Evolutionary conservation across 1,140 invertebrate genomes (phyloP), one percentile per base, ranked within the genome.

Genomic region (Leptoteleia sp.): DNA sequence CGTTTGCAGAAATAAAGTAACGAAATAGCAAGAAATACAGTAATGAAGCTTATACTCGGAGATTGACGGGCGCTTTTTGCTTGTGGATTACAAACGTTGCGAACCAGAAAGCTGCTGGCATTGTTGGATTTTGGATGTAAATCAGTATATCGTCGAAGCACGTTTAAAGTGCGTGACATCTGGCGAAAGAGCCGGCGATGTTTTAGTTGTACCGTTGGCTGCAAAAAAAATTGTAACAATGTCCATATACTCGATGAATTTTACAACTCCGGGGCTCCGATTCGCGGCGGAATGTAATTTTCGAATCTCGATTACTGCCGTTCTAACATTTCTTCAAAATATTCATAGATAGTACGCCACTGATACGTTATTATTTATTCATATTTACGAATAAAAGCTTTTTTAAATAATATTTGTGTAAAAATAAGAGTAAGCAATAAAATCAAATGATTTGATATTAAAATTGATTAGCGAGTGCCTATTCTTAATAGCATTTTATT

Each of bases 151-250:
- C 40, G 40, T 3, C 37, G 31, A 62, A 47, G 40, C 57, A 47
- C 47, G 31, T 62, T 62, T 72, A 54, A 45, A 72, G 68, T 72
- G 45, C 57, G 64, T 68, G 57, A 72, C 54, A 72, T 59, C 13
- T 62, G 31, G 38, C 37, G 12, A 72, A 72, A 62, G 37, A 71
- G 29, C n/a, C n/a, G 16, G 65, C 45, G 12, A 50, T 55, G 52
- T 57, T 57, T 68, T 57, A 48, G 38, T 68, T 57, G 42, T 40
- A 57, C 31, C 5, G 25, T 40, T 17, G 40, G n/a, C 33, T 38
- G 16, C 12, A n/a, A 55, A 57, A 57, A 61, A 68, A 68, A 54
- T 38, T 50, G 22, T 37, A 48, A 57, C 64, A 68, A 38, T 38
- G 29, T 50, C 17, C 33, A 38, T 68, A 31, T 38, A 57, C 31